phyloP scores from a whole-genome alignment of 1,140 invertebrate genomes.

The Drosophila chauvacae region DNA sequence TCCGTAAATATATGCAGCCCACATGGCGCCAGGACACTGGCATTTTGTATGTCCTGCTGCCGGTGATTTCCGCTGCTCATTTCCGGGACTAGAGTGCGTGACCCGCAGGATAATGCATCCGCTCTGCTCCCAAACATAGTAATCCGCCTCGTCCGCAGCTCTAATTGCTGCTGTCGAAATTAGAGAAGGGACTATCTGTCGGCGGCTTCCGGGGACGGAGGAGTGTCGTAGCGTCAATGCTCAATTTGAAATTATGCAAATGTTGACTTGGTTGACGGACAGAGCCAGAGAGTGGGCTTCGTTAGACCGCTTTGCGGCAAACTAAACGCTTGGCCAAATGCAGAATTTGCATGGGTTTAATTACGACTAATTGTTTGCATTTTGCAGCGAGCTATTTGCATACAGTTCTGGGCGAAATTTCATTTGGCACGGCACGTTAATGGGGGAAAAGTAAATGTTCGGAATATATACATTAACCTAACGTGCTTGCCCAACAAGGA shows the following conservation, averaged over 20 bases:
- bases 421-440: conserved; percentile 19
- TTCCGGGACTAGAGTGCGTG: conserved; percentile 54
- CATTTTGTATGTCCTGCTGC: conserved; percentile 42
- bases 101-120: conserved; percentile 21
- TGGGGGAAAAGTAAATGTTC: neutral
- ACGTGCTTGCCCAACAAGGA: neutral
- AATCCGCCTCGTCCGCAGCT: conserved; percentile 26
- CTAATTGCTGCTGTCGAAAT: conserved; percentile 57
- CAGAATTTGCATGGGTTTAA: conserved; percentile 57
- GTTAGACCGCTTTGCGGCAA: conserved; percentile 17
- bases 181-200: conserved; percentile 11
- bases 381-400: conserved; percentile 31
- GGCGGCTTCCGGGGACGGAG: conserved; percentile 1
- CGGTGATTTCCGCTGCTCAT: conserved; percentile 52
- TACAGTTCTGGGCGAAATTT: conserved; percentile 3
- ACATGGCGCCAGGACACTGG: conserved; percentile 22
- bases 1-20: conserved; percentile 11
- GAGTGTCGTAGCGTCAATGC: conserved; percentile 15
- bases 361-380: conserved; percentile 52
- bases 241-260: conserved; percentile 64
- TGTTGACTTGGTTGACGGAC: conserved; percentile 29
- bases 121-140: conserved; percentile 1
- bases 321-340: conserved; percentile 30
- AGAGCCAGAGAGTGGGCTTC: neutral
- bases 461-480: conserved; percentile 20